A percentile compares a stretch with the other conserved stretches of the same genome.
phyloP scores from a whole-genome alignment of 35 echinoderm and acorn worm genomes.

The Patiria miniata region DNA sequence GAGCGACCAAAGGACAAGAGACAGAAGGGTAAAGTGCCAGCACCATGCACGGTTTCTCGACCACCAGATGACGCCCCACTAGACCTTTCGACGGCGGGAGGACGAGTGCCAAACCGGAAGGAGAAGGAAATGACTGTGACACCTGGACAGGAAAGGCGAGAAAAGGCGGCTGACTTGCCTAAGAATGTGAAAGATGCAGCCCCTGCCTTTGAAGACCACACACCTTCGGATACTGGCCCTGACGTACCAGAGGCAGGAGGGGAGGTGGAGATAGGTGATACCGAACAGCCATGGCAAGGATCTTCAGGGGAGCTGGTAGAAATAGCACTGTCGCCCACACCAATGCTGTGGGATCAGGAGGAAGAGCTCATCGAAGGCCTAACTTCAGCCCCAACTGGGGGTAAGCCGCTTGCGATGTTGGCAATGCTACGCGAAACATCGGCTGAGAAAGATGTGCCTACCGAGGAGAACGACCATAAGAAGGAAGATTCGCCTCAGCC shows the following conservation, averaged over 20 bases:
- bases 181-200: neutral
- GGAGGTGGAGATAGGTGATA: neutral
- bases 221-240: neutral
- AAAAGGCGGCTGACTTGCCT: neutral
- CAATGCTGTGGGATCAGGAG: neutral
- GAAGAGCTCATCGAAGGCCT: neutral
- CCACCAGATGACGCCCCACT: neutral
- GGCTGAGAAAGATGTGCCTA: neutral
- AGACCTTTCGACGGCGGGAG: neutral
- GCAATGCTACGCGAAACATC: neutral
- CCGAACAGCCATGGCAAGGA: neutral
- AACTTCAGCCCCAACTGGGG: neutral
- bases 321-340: neutral
- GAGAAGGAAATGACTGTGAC: neutral
- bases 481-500: neutral
- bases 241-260: neutral
- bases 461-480: neutral
- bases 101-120: neutral
- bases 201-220: neutral
- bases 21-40: neutral
- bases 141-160: neutral
- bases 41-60: neutral
- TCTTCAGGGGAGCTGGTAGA: neutral
- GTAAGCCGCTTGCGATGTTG: neutral
- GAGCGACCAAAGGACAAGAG: neutral